phyloP scores from a whole-genome alignment of 1,140 invertebrate genomes.

The Cheumatopsyche charites region DNA sequence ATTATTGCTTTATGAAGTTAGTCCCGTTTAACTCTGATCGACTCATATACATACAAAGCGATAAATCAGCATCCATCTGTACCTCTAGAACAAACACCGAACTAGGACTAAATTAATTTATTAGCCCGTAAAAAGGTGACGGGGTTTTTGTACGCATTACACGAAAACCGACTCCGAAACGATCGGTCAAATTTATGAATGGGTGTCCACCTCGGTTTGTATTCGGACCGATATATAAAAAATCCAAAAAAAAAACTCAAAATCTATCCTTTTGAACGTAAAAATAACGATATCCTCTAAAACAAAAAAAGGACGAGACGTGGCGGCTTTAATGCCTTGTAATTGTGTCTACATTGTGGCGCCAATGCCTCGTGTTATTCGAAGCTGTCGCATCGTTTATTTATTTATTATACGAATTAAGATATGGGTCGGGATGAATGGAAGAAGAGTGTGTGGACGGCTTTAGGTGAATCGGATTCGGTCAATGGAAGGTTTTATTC shows the following conservation, averaged over 20 bases:
- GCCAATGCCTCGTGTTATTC: constrained; percentile 18
- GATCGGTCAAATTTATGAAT: constrained; percentile 40
- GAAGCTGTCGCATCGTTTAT: too few relatives aligned
- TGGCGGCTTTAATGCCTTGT: constrained; percentile 33
- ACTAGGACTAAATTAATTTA: constrained; percentile 31
- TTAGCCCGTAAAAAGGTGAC: constrained; percentile 32
- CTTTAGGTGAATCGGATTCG: too few relatives aligned
- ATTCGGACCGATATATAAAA: neutral
- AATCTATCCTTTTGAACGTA: too few relatives aligned
- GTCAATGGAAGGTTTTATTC: too few relatives aligned
- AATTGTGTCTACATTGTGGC: constrained; percentile 33
- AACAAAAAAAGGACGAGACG: constrained; percentile 7
- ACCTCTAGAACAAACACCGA: too few relatives aligned
- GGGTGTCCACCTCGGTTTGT: constrained; percentile 34
- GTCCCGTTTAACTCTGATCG: too few relatives aligned
- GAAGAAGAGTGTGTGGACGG: neutral
- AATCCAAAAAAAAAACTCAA: neutral
- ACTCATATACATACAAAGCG: too few relatives aligned
- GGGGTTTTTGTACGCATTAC: constrained; percentile 34
- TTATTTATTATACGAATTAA: too few relatives aligned
- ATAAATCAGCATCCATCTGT: too few relatives aligned
- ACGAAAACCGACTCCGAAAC: constrained; percentile 27
- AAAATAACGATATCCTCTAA: neutral
- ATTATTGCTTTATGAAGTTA: too few relatives aligned
- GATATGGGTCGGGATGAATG: too few relatives aligned